These are phyloP conservation scores for Rynchops niger DNA, from an alignment of 2,113 vertebrate species.

Conservation along the genomic window DNA sequence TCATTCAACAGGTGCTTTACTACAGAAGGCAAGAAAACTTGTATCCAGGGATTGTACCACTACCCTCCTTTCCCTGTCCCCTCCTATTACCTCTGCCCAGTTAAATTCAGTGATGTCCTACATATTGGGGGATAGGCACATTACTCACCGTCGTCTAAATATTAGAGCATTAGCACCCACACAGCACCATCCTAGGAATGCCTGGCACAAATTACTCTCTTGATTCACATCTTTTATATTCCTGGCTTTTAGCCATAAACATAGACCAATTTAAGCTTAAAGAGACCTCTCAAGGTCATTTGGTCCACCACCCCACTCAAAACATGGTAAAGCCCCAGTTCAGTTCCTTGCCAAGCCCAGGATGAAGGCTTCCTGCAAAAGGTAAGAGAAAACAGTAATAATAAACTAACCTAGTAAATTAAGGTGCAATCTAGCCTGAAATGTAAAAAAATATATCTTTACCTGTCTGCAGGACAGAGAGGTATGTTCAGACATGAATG, in stretches of 20 bases:
- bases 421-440: background rate
- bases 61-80: background rate
- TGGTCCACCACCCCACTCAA: background rate
- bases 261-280: background rate
- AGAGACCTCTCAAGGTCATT: background rate
- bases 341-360: background rate
- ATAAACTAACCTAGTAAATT: background rate
- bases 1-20: background rate
- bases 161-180: background rate
- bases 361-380: background rate
- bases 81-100: background rate
- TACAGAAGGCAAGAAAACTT: background rate
- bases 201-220: background rate
- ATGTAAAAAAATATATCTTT: background rate
- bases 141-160: background rate
- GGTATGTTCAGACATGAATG: background rate
- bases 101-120: too few species aligned
- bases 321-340: background rate
- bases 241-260: background rate
- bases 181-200: background rate
- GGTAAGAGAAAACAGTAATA: background rate
- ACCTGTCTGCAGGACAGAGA: background rate
- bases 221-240: background rate
- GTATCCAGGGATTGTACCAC: background rate
- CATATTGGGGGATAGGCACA: fast-evolving